Evolutionary conservation across 2,888 invertebrate species (phyloP).

Genomic region (Drosophila percnosoma): DNA sequence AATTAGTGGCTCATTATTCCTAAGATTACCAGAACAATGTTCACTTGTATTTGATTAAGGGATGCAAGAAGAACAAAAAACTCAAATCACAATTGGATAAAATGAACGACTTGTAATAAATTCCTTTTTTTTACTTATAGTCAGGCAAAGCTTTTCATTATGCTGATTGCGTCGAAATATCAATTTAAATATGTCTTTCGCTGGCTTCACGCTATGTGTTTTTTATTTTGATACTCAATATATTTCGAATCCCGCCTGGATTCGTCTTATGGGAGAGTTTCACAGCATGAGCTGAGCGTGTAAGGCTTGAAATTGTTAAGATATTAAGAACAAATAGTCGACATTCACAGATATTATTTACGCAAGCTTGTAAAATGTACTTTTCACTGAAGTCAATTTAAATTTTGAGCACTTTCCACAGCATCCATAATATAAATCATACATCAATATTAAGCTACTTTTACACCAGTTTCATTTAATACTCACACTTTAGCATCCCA

Average conservation of each 20-base stretch:
- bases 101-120: background rate
- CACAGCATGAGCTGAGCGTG: background rate
- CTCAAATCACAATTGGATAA: background rate
- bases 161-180: background rate
- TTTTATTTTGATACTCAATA: background rate
- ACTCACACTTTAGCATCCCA: slow-evolving; percentile 14
- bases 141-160: background rate
- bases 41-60: slow-evolving; percentile 27
- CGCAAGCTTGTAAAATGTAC: background rate
- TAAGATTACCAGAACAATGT: slow-evolving; percentile 41
- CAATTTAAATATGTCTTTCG: background rate
- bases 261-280: background rate
- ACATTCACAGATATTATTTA: background rate
- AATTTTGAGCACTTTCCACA: background rate
- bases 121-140: background rate
- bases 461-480: background rate
- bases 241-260: background rate
- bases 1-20: slow-evolving; percentile 71
- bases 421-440: background rate
- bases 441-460: background rate
- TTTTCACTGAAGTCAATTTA: background rate
- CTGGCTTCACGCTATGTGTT: background rate
- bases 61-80: background rate
- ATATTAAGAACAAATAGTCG: background rate
- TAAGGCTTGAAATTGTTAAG: background rate